These are phyloP conservation scores for Pseudobourletiella spinata DNA, from an alignment of 1,140 invertebrate genomes.

Conservation along the genomic window DNA sequence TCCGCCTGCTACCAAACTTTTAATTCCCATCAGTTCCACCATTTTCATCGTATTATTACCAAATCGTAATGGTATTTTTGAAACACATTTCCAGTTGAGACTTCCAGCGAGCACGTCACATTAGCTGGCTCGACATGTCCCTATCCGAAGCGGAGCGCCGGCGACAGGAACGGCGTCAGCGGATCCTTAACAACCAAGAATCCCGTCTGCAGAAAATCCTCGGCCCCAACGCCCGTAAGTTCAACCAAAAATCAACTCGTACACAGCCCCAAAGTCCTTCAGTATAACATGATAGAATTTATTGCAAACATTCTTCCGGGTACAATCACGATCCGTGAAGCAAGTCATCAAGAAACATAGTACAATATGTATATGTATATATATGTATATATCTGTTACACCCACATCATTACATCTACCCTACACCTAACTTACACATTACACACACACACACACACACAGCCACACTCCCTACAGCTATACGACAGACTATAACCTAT, in stretches of 20 bases:
- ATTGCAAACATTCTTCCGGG: not conserved
- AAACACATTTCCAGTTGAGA: not conserved
- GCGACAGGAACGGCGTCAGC: conserved; percentile 11
- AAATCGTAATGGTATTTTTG: not conserved
- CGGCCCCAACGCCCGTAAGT: not conserved
- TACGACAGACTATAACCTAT: no score
- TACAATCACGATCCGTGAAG: not conserved
- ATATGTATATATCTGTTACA: not conserved
- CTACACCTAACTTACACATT: no score
- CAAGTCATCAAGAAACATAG: not conserved
- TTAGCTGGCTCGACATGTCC: not conserved
- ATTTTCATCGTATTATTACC: not conserved
- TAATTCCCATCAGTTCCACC: not conserved
- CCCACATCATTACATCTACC: not conserved
- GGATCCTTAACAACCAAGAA: conserved; percentile 12
- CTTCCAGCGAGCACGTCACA: not conserved
- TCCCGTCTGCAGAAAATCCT: conserved; percentile 13
- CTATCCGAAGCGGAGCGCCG: conserved; percentile 16
- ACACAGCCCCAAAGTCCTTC: not conserved
- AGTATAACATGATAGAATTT: not conserved
- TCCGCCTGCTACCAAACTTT: not conserved
- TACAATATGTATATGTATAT: not conserved
- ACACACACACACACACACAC: no score
- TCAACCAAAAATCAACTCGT: not conserved
- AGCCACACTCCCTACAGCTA: no score